A percentile compares a stretch with the other conserved stretches of the same genome.
Conservation (phyloP, 2,888 invertebrate species). For the Andrena flavipes region DNA sequence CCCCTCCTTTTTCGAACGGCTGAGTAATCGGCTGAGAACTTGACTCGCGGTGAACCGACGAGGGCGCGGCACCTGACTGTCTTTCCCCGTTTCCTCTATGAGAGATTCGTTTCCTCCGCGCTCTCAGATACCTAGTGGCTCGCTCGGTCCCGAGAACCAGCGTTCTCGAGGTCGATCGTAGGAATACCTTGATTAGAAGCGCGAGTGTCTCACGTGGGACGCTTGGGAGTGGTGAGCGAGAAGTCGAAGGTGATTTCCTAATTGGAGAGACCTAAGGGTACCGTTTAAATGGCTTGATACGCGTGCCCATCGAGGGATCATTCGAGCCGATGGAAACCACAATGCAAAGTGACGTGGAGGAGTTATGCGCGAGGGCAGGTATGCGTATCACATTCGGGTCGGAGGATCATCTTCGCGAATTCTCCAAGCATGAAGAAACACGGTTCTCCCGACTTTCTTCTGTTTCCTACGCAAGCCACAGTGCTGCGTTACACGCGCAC, state of each 20-base stretch:
- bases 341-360: too few relatives aligned
- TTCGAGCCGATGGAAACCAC: too few relatives aligned
- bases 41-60: constrained; percentile 11
- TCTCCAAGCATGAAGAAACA: constrained; percentile 51
- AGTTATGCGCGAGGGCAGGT: too few relatives aligned
- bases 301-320: too few relatives aligned
- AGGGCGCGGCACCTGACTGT: constrained; percentile 56
- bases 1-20: constrained; percentile 5
- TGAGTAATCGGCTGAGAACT: constrained; percentile 42
- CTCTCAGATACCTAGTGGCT: not conserved
- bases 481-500: constrained; percentile 26
- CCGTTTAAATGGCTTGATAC: too few relatives aligned
- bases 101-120: constrained; percentile 23
- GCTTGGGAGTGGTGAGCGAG: too few relatives aligned
- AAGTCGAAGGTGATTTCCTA: too few relatives aligned
- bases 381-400: constrained; percentile 2
- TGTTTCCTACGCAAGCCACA: constrained; percentile 20
- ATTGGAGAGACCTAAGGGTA: too few relatives aligned
- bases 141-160: not conserved
- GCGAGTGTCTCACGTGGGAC: too few relatives aligned
- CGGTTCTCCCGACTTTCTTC: constrained; percentile 41
- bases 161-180: too few relatives aligned
- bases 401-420: constrained; percentile 28
- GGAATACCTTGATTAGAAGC: too few relatives aligned
- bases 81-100: constrained; percentile 21